Evolutionary conservation across 2,888 invertebrate species (phyloP).

Genomic region (Calameuta pallipes): DNA sequence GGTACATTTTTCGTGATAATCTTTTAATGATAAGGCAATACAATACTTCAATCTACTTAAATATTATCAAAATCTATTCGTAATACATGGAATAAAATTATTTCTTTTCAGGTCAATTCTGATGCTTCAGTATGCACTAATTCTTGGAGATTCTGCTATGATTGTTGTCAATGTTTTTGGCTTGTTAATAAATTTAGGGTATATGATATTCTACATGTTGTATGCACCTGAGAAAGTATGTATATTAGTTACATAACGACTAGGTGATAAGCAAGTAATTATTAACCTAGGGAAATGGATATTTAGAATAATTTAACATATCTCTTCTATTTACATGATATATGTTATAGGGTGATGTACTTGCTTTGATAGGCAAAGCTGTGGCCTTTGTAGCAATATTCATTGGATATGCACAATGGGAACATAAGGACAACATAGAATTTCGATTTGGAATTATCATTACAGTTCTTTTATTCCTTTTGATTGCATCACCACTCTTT

Average conservation of each 20-base stretch:
- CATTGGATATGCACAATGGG: slow-evolving; percentile 75
- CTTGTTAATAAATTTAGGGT: slow-evolving; percentile 75
- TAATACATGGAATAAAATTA: not conserved
- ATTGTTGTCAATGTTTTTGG: slow-evolving; percentile 83
- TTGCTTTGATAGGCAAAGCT: slow-evolving; percentile 67
- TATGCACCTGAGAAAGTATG: slow-evolving; percentile 70
- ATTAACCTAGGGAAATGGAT: not conserved
- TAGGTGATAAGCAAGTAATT: not conserved
- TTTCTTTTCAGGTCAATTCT: slow-evolving; percentile 74
- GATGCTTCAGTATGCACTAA: slow-evolving; percentile 80
- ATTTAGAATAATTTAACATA: not conserved
- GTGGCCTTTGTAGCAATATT: slow-evolving; percentile 71
- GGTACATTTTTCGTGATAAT: not conserved
- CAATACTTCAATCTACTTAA: not conserved
- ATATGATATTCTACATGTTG: slow-evolving; percentile 75
- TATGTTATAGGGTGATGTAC: slow-evolving; percentile 36
- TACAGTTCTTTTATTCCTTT: slow-evolving; percentile 74
- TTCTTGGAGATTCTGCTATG: slow-evolving; percentile 81
- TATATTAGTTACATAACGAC: not conserved
- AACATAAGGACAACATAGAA: slow-evolving; percentile 75
- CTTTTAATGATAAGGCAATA: slow-evolving; percentile 1
- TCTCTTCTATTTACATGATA: not conserved
- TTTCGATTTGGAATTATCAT: slow-evolving; percentile 78
- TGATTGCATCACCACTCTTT: slow-evolving; percentile 79
- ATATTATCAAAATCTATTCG: not conserved